A percentile compares a stretch with the other conserved stretches of the same genome.
Evolutionary conservation across 2,113 vertebrate species (phyloP).

Genomic region (Macroglossus sobrinus): DNA sequence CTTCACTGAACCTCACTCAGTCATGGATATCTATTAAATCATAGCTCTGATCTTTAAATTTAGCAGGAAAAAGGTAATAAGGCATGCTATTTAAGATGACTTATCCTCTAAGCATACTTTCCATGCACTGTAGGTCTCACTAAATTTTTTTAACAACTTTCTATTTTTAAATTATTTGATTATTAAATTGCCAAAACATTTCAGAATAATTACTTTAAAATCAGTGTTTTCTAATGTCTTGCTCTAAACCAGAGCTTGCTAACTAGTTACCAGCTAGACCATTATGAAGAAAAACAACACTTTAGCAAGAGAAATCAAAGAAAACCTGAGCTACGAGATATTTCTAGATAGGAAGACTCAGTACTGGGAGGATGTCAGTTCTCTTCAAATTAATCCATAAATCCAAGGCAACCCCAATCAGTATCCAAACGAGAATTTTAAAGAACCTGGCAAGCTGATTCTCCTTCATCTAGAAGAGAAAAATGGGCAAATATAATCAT

Average conservation of each 20-base stretch:
- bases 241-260: not conserved
- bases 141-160: not conserved
- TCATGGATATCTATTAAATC: not conserved
- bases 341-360: not conserved
- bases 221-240: not conserved
- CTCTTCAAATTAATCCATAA: not conserved
- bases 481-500: not conserved
- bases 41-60: not conserved
- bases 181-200: conserved; percentile 23
- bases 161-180: conserved; percentile 4
- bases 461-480: not conserved
- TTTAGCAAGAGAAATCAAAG: not conserved
- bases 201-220: conserved; percentile 2
- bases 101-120: not conserved
- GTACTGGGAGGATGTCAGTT: not conserved
- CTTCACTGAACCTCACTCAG: not conserved
- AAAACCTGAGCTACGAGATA: accelerated
- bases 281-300: not conserved
- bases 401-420: not conserved
- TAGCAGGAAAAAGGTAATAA: not conserved
- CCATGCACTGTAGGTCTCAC: not conserved
- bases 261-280: not conserved
- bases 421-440: not conserved
- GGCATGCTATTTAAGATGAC: not conserved
- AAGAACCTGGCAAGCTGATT: not conserved